A percentile compares a stretch with the other conserved stretches of the same genome.
Conservation (phyloP, 2,113 vertebrate species). For the Sebastes fasciatus region DNA sequence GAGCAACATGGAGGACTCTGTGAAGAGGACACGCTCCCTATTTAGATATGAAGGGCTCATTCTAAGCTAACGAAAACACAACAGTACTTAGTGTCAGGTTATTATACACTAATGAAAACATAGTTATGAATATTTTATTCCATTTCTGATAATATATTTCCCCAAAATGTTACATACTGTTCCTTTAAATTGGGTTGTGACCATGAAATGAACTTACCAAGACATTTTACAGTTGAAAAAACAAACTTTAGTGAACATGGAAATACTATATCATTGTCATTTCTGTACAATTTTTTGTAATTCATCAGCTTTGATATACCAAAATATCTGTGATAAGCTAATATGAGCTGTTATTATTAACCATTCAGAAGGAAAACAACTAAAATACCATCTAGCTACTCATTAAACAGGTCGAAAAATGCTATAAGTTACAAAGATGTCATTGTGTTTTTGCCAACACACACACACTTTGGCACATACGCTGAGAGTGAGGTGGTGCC, state of each 20-base stretch:
- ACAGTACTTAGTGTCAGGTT: too few relatives aligned
- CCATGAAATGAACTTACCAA: neutral
- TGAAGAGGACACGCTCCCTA: too few relatives aligned
- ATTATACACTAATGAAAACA: too few relatives aligned
- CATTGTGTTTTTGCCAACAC: neutral
- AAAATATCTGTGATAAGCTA: neutral
- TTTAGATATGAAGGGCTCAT: too few relatives aligned
- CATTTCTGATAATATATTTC: too few relatives aligned
- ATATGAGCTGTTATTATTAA: too few relatives aligned
- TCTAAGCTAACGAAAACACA: too few relatives aligned
- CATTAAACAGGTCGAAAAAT: neutral
- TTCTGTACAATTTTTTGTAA: neutral
- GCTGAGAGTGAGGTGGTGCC: slow-evolving; percentile 2
- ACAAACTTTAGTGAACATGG: neutral
- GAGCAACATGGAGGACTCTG: too few relatives aligned
- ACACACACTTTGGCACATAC: neutral
- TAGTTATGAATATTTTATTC: too few relatives aligned
- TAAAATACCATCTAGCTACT: neutral
- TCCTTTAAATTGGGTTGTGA: neutral
- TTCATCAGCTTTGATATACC: neutral
- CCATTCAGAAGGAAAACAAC: neutral
- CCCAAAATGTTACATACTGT: too few relatives aligned
- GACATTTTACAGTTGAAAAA: neutral
- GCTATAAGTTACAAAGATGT: neutral
- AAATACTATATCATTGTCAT: neutral